Conservation (phyloP, 2,888 invertebrate species). For the Drepanosiphum platanoidis region DNA sequence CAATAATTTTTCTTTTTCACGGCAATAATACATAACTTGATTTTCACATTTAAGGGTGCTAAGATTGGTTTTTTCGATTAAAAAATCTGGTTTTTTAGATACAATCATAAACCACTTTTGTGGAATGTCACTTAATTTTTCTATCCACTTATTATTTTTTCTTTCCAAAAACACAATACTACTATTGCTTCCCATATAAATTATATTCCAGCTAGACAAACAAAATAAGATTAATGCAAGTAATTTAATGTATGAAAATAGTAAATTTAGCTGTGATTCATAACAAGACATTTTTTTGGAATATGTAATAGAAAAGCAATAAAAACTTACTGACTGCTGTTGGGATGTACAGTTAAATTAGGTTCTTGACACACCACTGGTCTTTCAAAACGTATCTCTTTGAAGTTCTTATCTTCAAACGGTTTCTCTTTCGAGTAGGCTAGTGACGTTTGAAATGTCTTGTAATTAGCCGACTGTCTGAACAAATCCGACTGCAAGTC, state of each 20-base stretch:
- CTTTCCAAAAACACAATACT: constrained; percentile 47
- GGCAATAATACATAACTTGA: constrained; percentile 30
- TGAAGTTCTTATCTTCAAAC: constrained; percentile 51
- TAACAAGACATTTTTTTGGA: background rate
- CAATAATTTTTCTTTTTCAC: constrained; percentile 42
- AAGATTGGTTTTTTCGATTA: background rate
- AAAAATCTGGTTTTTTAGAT: background rate
- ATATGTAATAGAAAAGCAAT: background rate
- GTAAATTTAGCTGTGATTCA: background rate
- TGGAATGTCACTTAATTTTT: constrained; percentile 52
- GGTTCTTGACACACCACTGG: constrained; percentile 24
- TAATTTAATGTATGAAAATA: background rate
- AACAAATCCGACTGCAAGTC: constrained; percentile 46
- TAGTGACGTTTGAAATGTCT: background rate
- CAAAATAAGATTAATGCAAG: constrained; percentile 7
- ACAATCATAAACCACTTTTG: constrained; percentile 44
- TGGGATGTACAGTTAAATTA: background rate
- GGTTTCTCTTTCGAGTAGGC: constrained; percentile 38
- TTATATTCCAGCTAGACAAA: constrained; percentile 30
- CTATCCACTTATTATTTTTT: constrained; percentile 24
- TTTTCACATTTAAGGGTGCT: constrained; percentile 23
- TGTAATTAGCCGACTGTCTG: constrained; percentile 18
- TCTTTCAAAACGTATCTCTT: constrained; percentile 15
- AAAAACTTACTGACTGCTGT: constrained; percentile 20
- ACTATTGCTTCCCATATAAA: constrained; percentile 48